Conservation (phyloP, 1,140 invertebrate genomes). For the Vanessa tameamea region DNA sequence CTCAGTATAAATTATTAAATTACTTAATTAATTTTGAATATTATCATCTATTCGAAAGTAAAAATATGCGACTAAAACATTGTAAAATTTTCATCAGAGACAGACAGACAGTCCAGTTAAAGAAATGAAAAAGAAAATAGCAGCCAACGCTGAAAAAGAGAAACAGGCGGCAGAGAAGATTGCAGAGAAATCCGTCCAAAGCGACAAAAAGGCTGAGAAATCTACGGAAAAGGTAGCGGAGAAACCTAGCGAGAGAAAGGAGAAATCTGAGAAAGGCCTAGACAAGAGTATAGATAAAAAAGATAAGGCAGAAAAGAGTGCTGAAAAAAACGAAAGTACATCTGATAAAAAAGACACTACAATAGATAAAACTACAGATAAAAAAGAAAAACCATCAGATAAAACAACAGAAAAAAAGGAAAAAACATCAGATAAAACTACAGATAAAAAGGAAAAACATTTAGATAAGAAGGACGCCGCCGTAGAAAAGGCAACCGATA, state of each 20-base stretch:
- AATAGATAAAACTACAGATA: conserved; percentile 39
- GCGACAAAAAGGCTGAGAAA: conserved; percentile 46
- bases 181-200: conserved; percentile 39
- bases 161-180: conserved; percentile 55
- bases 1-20: too few relatives aligned
- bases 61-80: too few relatives aligned
- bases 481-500: conserved; percentile 48
- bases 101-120: conserved; percentile 67
- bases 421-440: conserved; percentile 34
- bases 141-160: conserved; percentile 69
- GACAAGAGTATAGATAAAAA: conserved; percentile 47
- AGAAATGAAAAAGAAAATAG: conserved; percentile 75
- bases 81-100: conserved; percentile 35
- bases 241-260: conserved; percentile 46
- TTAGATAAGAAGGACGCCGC: conserved; percentile 44
- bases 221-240: conserved; percentile 44
- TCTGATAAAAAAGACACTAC: conserved; percentile 40
- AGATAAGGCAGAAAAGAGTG: conserved; percentile 32
- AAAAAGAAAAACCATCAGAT: conserved; percentile 43
- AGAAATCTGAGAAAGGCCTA: conserved; percentile 39
- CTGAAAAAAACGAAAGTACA: conserved; percentile 34
- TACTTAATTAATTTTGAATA: too few relatives aligned
- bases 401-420: conserved; percentile 33
- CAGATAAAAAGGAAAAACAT: conserved; percentile 39
- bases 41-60: too few relatives aligned